Percentiles rank a stretch among this genome's conserved stretches.
phyloP scores from a whole-genome alignment of 2,797 vertebrate genomes.

The Betta splendens region DNA sequence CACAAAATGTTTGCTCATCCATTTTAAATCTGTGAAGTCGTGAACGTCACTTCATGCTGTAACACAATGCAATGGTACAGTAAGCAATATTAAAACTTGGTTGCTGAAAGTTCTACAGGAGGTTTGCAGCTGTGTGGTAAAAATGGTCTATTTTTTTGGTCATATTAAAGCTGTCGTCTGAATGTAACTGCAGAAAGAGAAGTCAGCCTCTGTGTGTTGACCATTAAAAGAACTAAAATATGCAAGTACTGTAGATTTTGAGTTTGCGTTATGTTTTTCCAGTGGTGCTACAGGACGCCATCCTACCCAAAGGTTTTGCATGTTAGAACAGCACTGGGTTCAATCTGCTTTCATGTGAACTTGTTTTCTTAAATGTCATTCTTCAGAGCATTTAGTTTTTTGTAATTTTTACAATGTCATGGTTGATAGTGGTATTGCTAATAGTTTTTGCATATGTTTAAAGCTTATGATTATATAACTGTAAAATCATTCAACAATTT shows the following conservation, averaged over 20 bases:
- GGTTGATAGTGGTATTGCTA: slow-evolving; percentile 24
- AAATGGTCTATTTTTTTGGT: slow-evolving; percentile 44
- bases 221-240: slow-evolving; percentile 56
- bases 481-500: slow-evolving; percentile 57
- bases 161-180: slow-evolving; percentile 24
- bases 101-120: slow-evolving; percentile 18
- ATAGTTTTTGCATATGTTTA: slow-evolving; percentile 46
- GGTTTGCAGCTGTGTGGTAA: slow-evolving; percentile 31
- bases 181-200: slow-evolving; percentile 30
- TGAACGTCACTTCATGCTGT: slow-evolving; percentile 24
- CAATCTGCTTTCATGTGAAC: slow-evolving; percentile 36
- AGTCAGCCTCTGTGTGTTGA: slow-evolving; percentile 28
- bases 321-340: slow-evolving; percentile 36
- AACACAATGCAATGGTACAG: slow-evolving; percentile 33
- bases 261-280: slow-evolving; percentile 39
- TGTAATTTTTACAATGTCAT: slow-evolving; percentile 35
- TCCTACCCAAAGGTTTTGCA: slow-evolving; percentile 46
- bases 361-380: slow-evolving; percentile 27
- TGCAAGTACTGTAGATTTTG: slow-evolving; percentile 65
- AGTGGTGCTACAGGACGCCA: slow-evolving; percentile 28
- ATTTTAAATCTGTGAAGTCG: slow-evolving; percentile 61
- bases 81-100: slow-evolving; percentile 63
- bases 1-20: slow-evolving; percentile 82
- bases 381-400: slow-evolving; percentile 26
- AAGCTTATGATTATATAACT: slow-evolving; percentile 42